Evolutionary conservation across 2,113 vertebrate species (phyloP).

Genomic region (Microtus montanus): DNA sequence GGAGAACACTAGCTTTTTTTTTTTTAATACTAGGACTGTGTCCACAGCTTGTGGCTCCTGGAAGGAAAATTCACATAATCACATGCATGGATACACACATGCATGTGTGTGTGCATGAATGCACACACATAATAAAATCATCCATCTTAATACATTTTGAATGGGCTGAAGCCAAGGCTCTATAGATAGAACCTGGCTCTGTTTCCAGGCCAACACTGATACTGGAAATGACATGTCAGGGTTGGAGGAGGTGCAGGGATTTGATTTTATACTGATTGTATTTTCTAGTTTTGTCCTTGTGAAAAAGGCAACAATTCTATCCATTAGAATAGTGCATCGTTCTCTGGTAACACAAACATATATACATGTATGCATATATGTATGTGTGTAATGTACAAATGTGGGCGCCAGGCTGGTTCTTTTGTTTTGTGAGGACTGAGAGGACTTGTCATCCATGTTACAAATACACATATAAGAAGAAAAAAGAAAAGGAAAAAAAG

Average conservation of each 20-base stretch:
- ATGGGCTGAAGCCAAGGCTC: neutral
- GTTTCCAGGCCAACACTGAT: neutral
- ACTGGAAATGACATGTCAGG: neutral
- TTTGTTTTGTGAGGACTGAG: neutral
- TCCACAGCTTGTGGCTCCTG: neutral
- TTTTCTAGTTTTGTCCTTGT: neutral
- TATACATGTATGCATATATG: neutral
- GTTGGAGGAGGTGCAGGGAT: neutral
- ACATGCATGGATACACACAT: neutral
- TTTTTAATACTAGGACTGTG: neutral
- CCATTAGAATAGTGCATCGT: neutral
- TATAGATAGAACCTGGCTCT: neutral
- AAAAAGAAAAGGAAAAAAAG: neutral
- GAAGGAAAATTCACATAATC: neutral
- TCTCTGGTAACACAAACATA: neutral
- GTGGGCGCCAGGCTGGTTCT: no score
- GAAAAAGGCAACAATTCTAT: neutral
- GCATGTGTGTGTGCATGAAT: no score
- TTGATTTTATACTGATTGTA: neutral
- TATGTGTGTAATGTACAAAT: neutral
- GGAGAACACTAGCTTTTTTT: neutral
- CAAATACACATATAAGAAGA: slow-evolving; percentile 5
- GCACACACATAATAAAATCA: neutral
- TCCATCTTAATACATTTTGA: neutral
- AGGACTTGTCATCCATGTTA: neutral